phyloP scores from a whole-genome alignment of 2,797 vertebrate genomes.

The Melanitta fusca region DNA sequence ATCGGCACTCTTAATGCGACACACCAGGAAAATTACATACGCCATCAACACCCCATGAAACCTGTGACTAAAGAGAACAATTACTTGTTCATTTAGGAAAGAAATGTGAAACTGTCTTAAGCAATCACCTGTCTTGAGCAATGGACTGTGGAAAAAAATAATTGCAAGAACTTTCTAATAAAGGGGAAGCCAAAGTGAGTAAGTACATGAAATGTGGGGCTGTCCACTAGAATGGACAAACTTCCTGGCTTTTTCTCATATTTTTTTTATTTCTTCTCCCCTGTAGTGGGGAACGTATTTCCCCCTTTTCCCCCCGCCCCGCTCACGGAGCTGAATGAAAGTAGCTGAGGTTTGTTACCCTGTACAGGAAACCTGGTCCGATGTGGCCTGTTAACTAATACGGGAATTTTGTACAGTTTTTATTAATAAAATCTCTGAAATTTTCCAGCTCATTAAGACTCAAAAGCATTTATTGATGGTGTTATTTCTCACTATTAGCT shows the following conservation, averaged over 20 bases:
- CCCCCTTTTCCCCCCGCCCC: no score
- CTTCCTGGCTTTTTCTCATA: background rate
- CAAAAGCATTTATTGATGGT: background rate
- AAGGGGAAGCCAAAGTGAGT: background rate
- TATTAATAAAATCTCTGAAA: background rate
- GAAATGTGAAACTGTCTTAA: conserved; percentile 19
- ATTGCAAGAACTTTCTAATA: background rate
- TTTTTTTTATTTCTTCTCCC: background rate
- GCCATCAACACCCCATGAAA: background rate
- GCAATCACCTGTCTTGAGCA: conserved; percentile 2
- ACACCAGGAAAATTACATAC: conserved; percentile 32
- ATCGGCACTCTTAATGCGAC: background rate
- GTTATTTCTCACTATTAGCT: background rate
- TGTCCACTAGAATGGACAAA: background rate
- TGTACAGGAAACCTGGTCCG: background rate
- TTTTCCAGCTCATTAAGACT: background rate
- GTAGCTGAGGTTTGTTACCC: background rate
- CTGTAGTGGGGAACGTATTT: background rate
- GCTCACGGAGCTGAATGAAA: background rate
- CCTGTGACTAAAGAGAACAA: conserved; percentile 12
- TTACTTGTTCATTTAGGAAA: conserved; percentile 4
- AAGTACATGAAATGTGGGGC: background rate
- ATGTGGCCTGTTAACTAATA: background rate
- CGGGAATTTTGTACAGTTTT: background rate
- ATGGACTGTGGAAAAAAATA: background rate